A percentile compares a stretch with the other conserved stretches of the same genome.
phyloP scores from a whole-genome alignment of 1,140 invertebrate genomes.

The Drosophila albomicans region DNA sequence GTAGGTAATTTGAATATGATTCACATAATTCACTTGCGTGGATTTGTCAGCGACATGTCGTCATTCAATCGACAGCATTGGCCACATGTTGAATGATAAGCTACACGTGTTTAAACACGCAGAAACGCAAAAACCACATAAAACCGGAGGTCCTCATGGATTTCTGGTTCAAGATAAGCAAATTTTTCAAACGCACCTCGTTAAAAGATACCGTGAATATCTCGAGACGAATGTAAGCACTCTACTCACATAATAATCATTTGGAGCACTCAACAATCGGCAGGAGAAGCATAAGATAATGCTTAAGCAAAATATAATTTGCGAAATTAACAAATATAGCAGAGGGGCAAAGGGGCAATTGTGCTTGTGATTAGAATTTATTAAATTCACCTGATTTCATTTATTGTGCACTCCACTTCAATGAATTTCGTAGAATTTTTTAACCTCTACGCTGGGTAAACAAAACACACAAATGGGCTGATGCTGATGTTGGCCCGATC shows the following conservation, averaged over 20 bases:
- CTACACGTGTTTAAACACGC: neutral
- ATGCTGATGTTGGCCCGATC: conserved; percentile 37
- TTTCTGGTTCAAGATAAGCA: conserved; percentile 56
- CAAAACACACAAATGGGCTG: conserved; percentile 43
- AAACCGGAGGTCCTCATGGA: conserved; percentile 30
- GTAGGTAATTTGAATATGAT: conserved; percentile 46
- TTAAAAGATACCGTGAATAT: conserved; percentile 12
- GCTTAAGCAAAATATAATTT: conserved; percentile 59
- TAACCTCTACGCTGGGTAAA: conserved; percentile 27
- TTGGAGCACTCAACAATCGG: conserved; percentile 32
- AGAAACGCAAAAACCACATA: neutral
- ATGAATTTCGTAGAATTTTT: conserved; percentile 44
- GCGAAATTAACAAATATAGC: conserved; percentile 56
- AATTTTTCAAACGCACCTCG: conserved; percentile 25
- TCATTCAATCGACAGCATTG: conserved; percentile 24
- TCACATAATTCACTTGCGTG: conserved; percentile 19
- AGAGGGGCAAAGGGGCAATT: conserved; percentile 13
- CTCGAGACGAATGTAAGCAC: conserved; percentile 1
- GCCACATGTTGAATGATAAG: conserved; percentile 28
- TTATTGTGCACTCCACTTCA: conserved; percentile 52
- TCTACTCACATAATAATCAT: conserved; percentile 29
- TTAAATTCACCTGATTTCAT: conserved; percentile 75
- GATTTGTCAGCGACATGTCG: conserved; percentile 36
- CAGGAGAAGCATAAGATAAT: conserved; percentile 39
- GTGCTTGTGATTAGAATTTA: conserved; percentile 66